A percentile compares a stretch with the other conserved stretches of the same genome.
phyloP scores from a whole-genome alignment of 2,797 vertebrate genomes.

The Xiphophorus birchmanni region DNA sequence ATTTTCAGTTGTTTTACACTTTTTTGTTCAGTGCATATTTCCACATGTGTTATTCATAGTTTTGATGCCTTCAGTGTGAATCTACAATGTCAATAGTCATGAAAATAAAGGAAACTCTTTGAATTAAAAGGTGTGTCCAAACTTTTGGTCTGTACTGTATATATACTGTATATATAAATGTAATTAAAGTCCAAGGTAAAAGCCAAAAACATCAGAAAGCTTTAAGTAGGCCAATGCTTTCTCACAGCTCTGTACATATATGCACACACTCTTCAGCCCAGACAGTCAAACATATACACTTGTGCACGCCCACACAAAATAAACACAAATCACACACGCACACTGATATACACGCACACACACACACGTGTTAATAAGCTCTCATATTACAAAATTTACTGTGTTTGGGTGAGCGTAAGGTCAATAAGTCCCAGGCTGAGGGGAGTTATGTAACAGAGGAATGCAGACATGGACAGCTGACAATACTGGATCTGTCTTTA shows the following conservation, averaged over 20 bases:
- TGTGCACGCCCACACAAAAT: slow-evolving; percentile 31
- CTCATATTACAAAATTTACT: slow-evolving; percentile 56
- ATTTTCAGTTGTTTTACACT: too few species aligned
- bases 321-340: slow-evolving; percentile 28
- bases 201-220: background rate
- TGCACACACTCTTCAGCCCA: slow-evolving; percentile 19
- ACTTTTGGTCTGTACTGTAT: too few species aligned
- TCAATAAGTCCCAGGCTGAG: slow-evolving; percentile 64
- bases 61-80: too few species aligned
- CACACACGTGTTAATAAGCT: slow-evolving; percentile 50
- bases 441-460: slow-evolving; percentile 70
- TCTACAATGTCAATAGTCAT: too few species aligned
- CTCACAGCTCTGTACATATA: slow-evolving; percentile 21
- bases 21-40: too few species aligned
- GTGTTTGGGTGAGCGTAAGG: slow-evolving; percentile 67
- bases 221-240: background rate
- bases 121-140: too few species aligned
- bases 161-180: too few species aligned
- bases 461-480: slow-evolving; percentile 84
- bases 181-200: background rate
- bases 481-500: slow-evolving; percentile 83
- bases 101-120: too few species aligned
- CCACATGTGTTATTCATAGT: too few species aligned
- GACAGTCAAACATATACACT: slow-evolving; percentile 31
- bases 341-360: slow-evolving; percentile 39